Base-by-base conservation (phyloP, 2,797 vertebrate genomes). In the Bovichtus variegatus region DNA sequence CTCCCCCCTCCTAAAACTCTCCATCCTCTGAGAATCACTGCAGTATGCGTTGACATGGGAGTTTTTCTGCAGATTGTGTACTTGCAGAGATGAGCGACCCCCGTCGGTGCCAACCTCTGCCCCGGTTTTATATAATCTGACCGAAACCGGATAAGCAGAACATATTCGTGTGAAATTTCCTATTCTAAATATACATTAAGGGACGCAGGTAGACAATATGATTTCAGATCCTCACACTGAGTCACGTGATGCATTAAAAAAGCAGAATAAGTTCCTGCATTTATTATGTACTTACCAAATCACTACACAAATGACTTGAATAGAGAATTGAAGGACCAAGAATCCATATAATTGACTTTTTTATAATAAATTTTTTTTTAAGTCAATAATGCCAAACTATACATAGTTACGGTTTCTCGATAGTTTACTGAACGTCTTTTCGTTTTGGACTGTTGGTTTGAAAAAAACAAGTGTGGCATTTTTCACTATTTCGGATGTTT, bases 1-100 rank as follows among this genome's bases (percentile, higher is more conserved):
- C 51, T 7, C 29, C 23, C 55, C 36, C 3, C 40, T 44, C 55
- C 46, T n/a, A 34, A 76, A 80, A 80, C 64, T 58, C 25, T 76
- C 76, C 63, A 5, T 80, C 76, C 81, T 71, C 27, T 21, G 65
- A 87, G 78, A 79, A 80, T 69, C 78, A 1, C 73, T n/a, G 67
- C 71, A 31, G 66, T 51, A 27, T 54, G 38, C 31, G 69, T 79
- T 50, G 57, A 88, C 80, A 50, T 60, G 79, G 49, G 64, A 65
- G 57, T 76, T 81, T 73, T 59, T 23, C 21, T 76, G 60, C 65
- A 34, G 63, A 81, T 57, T 36, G 1, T 46, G 53, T 69, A 13
- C 70, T 60, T 1, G 50, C 41, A 47, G 71, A 58, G 53, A 62
- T 16, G 27, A 59, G 38, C 18, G 4, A 31, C 46, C 18, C n/a